A percentile compares a stretch with the other conserved stretches of the same genome.
These are phyloP conservation scores for Dufourea novaeangliae DNA, from an alignment of 1,140 invertebrate species.

Conservation along the genomic window DNA sequence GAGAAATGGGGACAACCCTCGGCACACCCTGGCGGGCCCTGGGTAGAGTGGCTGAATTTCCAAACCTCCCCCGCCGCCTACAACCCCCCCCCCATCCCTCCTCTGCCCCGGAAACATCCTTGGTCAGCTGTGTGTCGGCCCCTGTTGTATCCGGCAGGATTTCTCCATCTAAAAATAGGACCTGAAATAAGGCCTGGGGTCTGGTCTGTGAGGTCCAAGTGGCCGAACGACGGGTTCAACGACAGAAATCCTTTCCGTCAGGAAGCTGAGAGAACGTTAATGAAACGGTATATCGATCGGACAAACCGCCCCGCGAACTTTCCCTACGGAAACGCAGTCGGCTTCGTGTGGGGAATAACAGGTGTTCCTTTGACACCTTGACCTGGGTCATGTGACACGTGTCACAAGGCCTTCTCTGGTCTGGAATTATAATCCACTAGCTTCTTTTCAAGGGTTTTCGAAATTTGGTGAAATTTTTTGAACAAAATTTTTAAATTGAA, in stretches of 20 bases:
- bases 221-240: conserved; percentile 7
- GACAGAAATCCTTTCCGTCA: conserved; percentile 2
- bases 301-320: background rate
- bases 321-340: too few relatives aligned
- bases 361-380: too few relatives aligned
- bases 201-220: background rate
- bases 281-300: background rate
- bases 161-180: conserved; percentile 27
- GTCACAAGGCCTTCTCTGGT: too few relatives aligned
- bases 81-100: background rate
- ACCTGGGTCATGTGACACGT: too few relatives aligned
- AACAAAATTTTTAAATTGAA: too few relatives aligned
- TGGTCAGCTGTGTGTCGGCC: conserved; percentile 23
- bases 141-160: conserved; percentile 5
- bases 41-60: conserved; percentile 28
- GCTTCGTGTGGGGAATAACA: too few relatives aligned
- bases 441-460: too few relatives aligned
- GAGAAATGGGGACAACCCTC: conserved; percentile 74
- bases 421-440: too few relatives aligned
- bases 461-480: too few relatives aligned
- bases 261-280: background rate
- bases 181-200: background rate
- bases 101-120: too few relatives aligned
- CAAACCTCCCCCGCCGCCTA: conserved; percentile 16
- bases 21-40: conserved; percentile 29